Evolutionary conservation across 2,797 vertebrate genomes (phyloP).

Genomic region (Gadopsis marmoratus): DNA sequence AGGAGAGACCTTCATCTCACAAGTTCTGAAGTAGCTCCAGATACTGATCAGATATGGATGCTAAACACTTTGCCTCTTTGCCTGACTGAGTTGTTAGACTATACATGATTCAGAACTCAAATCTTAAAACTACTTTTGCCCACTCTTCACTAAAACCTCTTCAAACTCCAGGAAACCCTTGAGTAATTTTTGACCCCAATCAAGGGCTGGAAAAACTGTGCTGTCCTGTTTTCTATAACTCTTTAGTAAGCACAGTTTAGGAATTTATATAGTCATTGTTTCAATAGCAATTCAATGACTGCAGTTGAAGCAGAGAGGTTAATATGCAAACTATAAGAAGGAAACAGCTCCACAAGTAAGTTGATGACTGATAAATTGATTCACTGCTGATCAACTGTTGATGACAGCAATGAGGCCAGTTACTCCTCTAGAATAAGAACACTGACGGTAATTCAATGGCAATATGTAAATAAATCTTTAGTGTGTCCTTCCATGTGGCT

Average conservation of each 20-base stretch:
- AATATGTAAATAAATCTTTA: constrained; percentile 13
- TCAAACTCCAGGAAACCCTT: not conserved
- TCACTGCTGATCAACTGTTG: not conserved
- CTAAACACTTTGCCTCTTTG: not conserved
- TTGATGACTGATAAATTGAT: not conserved
- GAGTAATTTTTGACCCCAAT: not conserved
- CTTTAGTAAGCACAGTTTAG: not conserved
- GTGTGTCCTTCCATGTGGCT: not conserved
- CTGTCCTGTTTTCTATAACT: not conserved
- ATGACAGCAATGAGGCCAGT: not conserved
- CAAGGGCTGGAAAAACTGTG: not conserved
- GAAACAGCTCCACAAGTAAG: constrained; percentile 2
- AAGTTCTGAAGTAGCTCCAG: not conserved
- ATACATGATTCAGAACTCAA: constrained; percentile 12
- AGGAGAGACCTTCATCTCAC: constrained; percentile 37
- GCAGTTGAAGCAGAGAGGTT: not conserved
- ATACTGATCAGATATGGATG: constrained; percentile 17
- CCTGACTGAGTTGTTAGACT: not conserved
- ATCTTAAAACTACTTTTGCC: not conserved
- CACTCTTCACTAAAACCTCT: not conserved
- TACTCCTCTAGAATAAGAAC: not conserved
- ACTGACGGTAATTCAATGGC: not conserved
- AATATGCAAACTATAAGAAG: not conserved
- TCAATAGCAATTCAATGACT: not conserved
- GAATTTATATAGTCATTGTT: not conserved